Percentiles rank a stretch among this genome's conserved stretches.
Evolutionary conservation across 2,113 vertebrate species (phyloP).

Genomic region (Pteronura brasiliensis): DNA sequence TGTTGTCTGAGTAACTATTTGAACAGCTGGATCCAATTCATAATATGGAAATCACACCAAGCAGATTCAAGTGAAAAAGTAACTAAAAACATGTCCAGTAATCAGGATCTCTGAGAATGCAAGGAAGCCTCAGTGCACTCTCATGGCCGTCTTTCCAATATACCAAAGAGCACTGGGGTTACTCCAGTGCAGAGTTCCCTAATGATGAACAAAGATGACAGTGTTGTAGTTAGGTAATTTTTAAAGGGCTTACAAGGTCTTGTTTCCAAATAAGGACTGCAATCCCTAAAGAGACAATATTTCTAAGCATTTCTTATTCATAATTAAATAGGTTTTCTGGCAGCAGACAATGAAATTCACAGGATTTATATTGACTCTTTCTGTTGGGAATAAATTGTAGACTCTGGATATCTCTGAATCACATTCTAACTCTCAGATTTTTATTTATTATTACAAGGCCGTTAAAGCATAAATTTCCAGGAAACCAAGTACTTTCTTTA

Average conservation of each 20-base stretch:
- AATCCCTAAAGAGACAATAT: conserved; percentile 50
- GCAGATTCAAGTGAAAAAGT: conserved; percentile 44
- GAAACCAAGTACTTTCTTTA: conserved; percentile 44
- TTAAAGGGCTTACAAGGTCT: conserved; percentile 58
- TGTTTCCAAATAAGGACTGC: conserved; percentile 19
- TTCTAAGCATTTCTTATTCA: conserved; percentile 76
- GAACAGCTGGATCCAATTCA: conserved; percentile 46
- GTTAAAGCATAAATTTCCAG: conserved; percentile 46
- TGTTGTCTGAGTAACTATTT: conserved; percentile 36
- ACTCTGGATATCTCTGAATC: conserved; percentile 69
- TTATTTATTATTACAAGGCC: conserved; percentile 67
- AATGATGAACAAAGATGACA: neutral
- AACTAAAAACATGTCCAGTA: conserved; percentile 8
- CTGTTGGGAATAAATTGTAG: conserved; percentile 71
- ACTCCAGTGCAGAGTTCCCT: conserved; percentile 28
- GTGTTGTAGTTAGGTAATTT: neutral
- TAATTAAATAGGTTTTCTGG: conserved; percentile 73
- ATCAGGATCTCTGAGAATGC: conserved; percentile 39
- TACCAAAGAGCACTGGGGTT: neutral
- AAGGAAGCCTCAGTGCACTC: neutral
- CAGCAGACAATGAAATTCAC: conserved; percentile 74
- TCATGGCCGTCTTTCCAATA: neutral
- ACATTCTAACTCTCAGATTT: conserved; percentile 61
- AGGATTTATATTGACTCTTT: conserved; percentile 75
- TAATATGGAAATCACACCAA: conserved; percentile 30